These are phyloP conservation scores for Chiridota heheva DNA, from an alignment of 35 echinoderm and acorn worm genomes.

Conservation along the genomic window DNA sequence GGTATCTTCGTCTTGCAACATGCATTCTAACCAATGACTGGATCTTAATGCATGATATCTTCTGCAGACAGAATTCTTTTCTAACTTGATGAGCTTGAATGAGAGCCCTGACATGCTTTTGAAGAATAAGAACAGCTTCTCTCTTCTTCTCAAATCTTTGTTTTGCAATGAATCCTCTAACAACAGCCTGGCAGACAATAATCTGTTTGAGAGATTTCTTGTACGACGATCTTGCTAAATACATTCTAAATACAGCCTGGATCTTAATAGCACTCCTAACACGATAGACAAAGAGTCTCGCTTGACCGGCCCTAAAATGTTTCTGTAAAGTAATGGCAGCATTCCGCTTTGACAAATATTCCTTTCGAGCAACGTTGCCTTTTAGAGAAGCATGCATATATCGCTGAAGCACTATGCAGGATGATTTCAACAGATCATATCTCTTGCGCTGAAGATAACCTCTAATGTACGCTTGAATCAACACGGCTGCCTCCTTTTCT, in stretches of 20 bases:
- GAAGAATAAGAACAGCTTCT: neutral
- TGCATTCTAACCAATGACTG: neutral
- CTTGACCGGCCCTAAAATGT: conserved; percentile 51
- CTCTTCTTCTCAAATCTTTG: conserved; percentile 20
- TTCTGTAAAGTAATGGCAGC: conserved; percentile 62
- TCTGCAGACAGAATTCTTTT: neutral
- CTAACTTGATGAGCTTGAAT: neutral
- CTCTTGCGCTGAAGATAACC: neutral
- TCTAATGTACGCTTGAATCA: conserved; percentile 2
- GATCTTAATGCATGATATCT: neutral
- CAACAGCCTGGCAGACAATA: neutral
- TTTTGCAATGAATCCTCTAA: conserved; percentile 1
- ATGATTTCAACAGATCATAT: conserved; percentile 37
- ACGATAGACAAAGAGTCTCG: conserved; percentile 16
- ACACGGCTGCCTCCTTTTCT: neutral
- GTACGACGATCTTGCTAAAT: neutral
- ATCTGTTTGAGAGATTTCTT: neutral
- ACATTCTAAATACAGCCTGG: conserved; percentile 1
- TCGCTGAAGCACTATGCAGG: conserved; percentile 64
- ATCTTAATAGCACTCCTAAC: conserved; percentile 43
- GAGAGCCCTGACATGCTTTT: neutral
- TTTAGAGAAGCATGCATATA: conserved; percentile 33
- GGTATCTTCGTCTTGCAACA: no score
- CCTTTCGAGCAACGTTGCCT: conserved; percentile 34
- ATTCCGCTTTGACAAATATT: conserved; percentile 1